Evolutionary conservation across 2,113 vertebrate genomes (phyloP).

Genomic region (Acrocephalus kingi): DNA sequence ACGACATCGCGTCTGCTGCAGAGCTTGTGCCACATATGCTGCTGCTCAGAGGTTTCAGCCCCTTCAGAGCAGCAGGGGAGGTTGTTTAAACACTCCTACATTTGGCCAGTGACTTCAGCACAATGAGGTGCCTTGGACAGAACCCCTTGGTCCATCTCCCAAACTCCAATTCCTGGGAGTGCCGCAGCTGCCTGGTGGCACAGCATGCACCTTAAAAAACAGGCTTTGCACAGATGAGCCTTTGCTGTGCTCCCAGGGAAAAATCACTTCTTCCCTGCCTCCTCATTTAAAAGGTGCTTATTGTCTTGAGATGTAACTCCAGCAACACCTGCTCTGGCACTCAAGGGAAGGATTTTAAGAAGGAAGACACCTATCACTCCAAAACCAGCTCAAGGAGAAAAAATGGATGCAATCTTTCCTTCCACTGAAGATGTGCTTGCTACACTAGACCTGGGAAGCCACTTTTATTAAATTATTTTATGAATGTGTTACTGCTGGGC

Average conservation of each 20-base stretch:
- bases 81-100: neutral
- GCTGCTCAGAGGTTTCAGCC: neutral
- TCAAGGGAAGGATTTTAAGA: neutral
- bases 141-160: neutral
- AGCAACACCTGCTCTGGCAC: neutral
- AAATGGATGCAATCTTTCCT: neutral
- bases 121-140: neutral
- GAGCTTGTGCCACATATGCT: neutral
- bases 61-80: neutral
- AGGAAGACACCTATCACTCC: neutral
- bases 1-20: rapidly evolving
- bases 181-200: neutral
- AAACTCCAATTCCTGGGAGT: neutral
- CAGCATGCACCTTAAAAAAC: rapidly evolving
- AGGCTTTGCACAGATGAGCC: neutral
- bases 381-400: neutral
- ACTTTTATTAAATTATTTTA: neutral
- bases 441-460: neutral
- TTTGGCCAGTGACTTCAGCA: neutral
- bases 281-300: neutral
- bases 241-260: neutral
- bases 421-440: neutral
- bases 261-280: neutral
- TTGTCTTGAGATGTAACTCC: neutral
- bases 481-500: neutral